Percentiles rank a stretch among this genome's conserved stretches.
Evolutionary conservation across 2,797 vertebrate species (phyloP).

Genomic region (Eulemur coronatus): DNA sequence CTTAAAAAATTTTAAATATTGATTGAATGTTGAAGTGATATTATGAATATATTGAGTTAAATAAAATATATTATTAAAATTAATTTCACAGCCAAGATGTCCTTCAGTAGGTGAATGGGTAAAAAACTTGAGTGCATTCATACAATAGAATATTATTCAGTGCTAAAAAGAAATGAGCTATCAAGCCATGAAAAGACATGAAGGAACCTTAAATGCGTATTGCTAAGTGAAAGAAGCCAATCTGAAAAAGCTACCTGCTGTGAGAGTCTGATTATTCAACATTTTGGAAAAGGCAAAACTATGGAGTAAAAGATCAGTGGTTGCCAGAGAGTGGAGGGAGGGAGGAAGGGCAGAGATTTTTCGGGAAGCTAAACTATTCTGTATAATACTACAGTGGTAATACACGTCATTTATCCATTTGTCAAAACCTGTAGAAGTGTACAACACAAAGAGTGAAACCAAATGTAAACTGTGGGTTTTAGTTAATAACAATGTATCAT

Average conservation of each 20-base stretch:
- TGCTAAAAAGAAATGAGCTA: neutral
- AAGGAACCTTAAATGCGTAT: neutral
- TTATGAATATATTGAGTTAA: neutral
- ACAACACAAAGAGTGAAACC: neutral
- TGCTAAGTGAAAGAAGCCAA: neutral
- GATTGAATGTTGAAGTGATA: neutral
- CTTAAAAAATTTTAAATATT: neutral
- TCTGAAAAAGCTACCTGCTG: neutral
- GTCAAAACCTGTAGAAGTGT: neutral
- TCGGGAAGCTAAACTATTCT: neutral
- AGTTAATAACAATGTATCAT: neutral
- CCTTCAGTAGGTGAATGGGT: neutral
- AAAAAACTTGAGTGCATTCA: neutral
- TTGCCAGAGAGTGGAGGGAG: neutral
- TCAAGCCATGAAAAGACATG: neutral
- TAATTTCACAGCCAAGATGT: neutral
- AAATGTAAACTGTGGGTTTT: neutral
- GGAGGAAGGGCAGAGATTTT: neutral
- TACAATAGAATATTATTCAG: neutral
- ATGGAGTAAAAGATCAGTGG: neutral
- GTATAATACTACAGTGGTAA: neutral
- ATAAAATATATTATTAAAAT: neutral
- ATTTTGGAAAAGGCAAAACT: neutral
- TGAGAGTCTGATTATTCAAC: neutral
- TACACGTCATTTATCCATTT: neutral